Percentiles rank a stretch among this genome's conserved stretches.
Evolutionary conservation across 2,113 vertebrate species (phyloP).

Genomic region (Alosa alosa): DNA sequence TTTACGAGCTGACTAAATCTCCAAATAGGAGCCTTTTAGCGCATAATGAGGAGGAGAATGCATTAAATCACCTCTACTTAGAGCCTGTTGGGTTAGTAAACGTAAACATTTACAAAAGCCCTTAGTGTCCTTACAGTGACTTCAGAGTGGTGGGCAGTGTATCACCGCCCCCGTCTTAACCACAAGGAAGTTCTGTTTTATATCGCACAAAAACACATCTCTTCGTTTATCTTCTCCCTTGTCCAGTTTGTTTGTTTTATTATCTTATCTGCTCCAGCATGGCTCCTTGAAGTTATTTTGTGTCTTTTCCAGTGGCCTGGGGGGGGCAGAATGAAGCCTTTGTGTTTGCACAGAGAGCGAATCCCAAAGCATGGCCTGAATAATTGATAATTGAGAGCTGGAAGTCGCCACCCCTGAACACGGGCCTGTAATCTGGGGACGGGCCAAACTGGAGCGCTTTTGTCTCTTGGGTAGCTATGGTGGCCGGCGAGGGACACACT

Average conservation of each 20-base stretch:
- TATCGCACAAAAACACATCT: neutral
- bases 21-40: neutral
- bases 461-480: conserved; percentile 18
- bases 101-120: conserved; percentile 5
- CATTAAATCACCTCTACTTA: conserved; percentile 2
- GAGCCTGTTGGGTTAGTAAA: neutral
- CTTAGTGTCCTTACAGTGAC: neutral
- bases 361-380: conserved; percentile 37
- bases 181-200: neutral
- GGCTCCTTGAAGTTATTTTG: conserved; percentile 20
- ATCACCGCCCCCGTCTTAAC: neutral
- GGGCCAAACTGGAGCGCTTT: conserved; percentile 33
- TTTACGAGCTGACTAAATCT: neutral
- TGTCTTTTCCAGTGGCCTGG: conserved; percentile 14
- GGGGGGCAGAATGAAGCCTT: conserved; percentile 34
- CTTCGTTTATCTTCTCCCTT: neutral
- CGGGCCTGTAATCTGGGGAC: conserved; percentile 31
- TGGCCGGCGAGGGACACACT: conserved; percentile 21
- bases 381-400: conserved; percentile 48
- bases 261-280: neutral
- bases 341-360: conserved; percentile 35
- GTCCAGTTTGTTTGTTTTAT: neutral
- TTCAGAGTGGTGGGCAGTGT: neutral
- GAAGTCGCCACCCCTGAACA: conserved; percentile 19
- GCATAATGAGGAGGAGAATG: neutral